Percentiles rank a stretch among this genome's conserved stretches.
phyloP scores from a whole-genome alignment of 2,888 invertebrate species.

The Eupithecia vulgata region DNA sequence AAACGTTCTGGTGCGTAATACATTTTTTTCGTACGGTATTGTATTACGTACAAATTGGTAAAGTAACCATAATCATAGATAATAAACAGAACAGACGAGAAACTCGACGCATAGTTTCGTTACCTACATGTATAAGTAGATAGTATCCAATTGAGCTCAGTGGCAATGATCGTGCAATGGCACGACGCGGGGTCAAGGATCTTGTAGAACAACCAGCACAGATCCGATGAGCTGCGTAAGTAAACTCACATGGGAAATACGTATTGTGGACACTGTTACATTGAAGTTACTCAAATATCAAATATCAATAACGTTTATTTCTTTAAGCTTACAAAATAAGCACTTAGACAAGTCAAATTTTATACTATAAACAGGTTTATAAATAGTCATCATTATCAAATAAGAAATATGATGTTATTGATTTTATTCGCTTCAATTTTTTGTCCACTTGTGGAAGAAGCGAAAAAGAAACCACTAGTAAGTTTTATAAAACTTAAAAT shows the following conservation, averaged over 20 bases:
- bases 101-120: constrained; percentile 34
- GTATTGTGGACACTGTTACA: neutral
- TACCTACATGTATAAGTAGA: constrained; percentile 45
- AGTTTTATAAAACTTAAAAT: no score
- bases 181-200: constrained; percentile 78
- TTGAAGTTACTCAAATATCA: neutral
- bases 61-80: constrained; percentile 12
- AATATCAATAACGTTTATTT: no score
- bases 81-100: constrained; percentile 43
- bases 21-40: no score
- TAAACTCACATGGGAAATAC: neutral
- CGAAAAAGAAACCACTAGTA: no score
- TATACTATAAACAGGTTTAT: no score
- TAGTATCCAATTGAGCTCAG: constrained; percentile 72
- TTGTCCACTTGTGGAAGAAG: no score
- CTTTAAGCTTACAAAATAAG: no score
- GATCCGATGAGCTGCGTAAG: constrained; percentile 31
- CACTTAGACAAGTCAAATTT: no score
- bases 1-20: no score
- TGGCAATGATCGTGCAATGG: constrained; percentile 77
- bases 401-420: no score
- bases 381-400: no score
- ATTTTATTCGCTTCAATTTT: no score
- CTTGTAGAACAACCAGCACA: constrained; percentile 59
- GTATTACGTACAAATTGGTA: neutral